Base-by-base conservation (phyloP, 2,888 invertebrate species). In the Heliconius aoede region DNA sequence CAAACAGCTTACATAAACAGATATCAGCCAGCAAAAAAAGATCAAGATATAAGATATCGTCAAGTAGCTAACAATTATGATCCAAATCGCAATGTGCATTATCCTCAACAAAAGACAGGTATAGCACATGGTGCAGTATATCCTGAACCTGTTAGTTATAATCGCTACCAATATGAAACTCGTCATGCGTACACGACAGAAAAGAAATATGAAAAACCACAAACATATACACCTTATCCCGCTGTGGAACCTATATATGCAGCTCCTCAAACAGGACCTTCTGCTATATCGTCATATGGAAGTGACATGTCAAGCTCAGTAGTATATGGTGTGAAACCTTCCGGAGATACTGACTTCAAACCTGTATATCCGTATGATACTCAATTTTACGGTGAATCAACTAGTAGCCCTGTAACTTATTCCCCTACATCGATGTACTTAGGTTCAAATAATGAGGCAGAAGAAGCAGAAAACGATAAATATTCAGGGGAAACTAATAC, bases 101-200 rank as follows among this genome's bases (percentile, higher is more conserved):
- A 94, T 77, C 91, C 94, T 30, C 95, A 94, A 78, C 94, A 94
- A 83, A 94, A 94, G 82, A 93, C 93, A 74, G 95, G 94, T 21
- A 88, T 94, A 79, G 93, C 95, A 24, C 94, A 95, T 78, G 95
- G 90, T 46, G 94, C 92, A 40, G 91, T 94, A 55, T 95, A 94
- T 82, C 82, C 92, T 0, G 93, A 94, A 76, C 90, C 92, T 3
- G 80, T 89, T 0, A 91, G 88, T 79, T 94, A 94, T 65, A 89
- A 86, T 78, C 88, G 89, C 11, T 91, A 86, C 74, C 86, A 90
- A 65, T 94, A 94, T 78, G 93, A 94, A 81, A 93, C 91, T 0
- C 87, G 94, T 80, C 90, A 93, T 80, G 90, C 87, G 67, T 93
- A 92, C 73, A 90, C 92, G 7, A 91, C 93, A 24, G 94, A 94